Evolutionary conservation across 2,797 vertebrate species (phyloP).

Genomic region (Artibeus lituratus): DNA sequence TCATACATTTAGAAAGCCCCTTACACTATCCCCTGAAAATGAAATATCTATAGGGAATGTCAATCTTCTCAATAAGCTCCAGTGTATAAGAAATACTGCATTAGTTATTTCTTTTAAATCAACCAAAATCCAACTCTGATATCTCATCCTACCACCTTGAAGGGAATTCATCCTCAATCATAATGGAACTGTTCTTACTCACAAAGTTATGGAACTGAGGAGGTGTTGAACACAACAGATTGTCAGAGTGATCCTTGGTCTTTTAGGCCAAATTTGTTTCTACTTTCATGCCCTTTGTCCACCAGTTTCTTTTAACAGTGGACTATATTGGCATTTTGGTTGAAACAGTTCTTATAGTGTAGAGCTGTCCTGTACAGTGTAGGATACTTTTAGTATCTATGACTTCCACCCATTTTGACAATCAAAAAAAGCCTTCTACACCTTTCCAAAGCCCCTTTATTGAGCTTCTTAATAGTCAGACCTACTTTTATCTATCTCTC

Average conservation of each 20-base stretch:
- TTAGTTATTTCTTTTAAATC: constrained; percentile 5
- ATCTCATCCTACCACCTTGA: not conserved
- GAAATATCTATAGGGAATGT: not conserved
- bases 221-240: not conserved
- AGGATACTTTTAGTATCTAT: not conserved
- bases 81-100: not conserved
- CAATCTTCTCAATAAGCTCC: not conserved
- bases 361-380: not conserved
- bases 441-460: not conserved
- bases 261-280: not conserved
- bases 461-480: not conserved
- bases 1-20: not conserved
- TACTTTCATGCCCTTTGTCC: not conserved
- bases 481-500: not conserved
- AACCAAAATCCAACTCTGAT: not conserved
- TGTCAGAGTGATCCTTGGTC: not conserved
- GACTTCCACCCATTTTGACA: not conserved
- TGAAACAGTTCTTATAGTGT: not conserved
- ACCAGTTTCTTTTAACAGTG: not conserved
- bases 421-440: not conserved
- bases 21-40: not conserved
- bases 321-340: not conserved
- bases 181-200: not conserved
- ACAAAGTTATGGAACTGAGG: not conserved
- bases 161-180: not conserved